Base-by-base conservation (phyloP, 2,113 vertebrate species). In the Rhombomys opimus region DNA sequence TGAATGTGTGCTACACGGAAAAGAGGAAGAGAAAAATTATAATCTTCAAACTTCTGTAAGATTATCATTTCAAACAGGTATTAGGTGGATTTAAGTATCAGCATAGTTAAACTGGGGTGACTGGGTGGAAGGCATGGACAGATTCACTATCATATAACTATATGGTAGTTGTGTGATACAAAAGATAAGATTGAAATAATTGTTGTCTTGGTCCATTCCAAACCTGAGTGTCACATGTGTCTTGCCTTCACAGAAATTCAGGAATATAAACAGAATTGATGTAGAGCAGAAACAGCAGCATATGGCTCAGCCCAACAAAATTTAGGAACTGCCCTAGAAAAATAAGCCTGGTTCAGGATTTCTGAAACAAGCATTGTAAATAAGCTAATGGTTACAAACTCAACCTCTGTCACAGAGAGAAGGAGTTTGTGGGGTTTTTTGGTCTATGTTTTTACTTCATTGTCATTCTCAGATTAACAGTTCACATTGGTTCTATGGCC, bases 101-200 rank as follows among this genome's bases (percentile, higher is more conserved):
- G 1, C 13, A 93, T 89, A 41, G 4, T 0, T 14, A 17, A 93
- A 78, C 5, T 68, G 78, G 87, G n/a, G 2, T 14, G 65, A 81
- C 3, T 5, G 6, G 32, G 7, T 90, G 4, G 20, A 38, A 93
- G 63, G 25, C 32, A 50, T 61, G 23, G n/a, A 41, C 3, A 91
- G 30, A 13, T 7, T 54, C 22, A 27, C 27, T 14, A 65, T 8
- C 52, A 72, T 57, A 70, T 8, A 35, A n/a, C 11, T 35, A 0
- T 0, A 0, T 27, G 17, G 67, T 30, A 0, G 5, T 2, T 38
- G 0, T 23, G 2, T 0, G 0, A 1, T 15, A 50, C 4, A n/a
- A 2, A 54, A 76, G n/a, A 0, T 27, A 30, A 8, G 0, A 3
- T 46, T 22, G 13, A 8, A 91, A 86, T 17, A 76, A 18, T 54